Conservation (phyloP, 2,888 invertebrate genomes). For the Cremastinae sp. region DNA sequence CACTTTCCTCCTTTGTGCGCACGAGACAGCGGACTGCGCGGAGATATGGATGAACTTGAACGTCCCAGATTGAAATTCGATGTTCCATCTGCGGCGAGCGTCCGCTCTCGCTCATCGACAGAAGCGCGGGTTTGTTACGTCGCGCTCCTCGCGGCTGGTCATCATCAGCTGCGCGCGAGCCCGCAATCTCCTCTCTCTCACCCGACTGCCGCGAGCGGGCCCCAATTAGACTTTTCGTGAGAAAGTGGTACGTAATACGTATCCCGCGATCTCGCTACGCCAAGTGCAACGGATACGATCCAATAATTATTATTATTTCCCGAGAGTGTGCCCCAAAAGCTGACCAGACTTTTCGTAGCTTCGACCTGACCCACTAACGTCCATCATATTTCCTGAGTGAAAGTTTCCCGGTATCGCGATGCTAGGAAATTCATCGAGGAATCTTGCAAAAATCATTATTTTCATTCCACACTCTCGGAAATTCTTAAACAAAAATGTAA, state of each 20-base stretch:
- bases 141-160: slow-evolving; percentile 60
- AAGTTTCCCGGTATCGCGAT: slow-evolving; percentile 35
- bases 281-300: slow-evolving; percentile 37
- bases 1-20: slow-evolving; percentile 67
- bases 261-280: slow-evolving; percentile 22
- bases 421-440: slow-evolving; percentile 1
- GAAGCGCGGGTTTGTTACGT: slow-evolving; percentile 19
- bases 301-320: slow-evolving; percentile 63
- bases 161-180: slow-evolving; percentile 65
- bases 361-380: slow-evolving; percentile 48
- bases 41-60: slow-evolving; percentile 50
- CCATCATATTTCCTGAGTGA: slow-evolving; percentile 48
- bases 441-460: not conserved
- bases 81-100: slow-evolving; percentile 67
- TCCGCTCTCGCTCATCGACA: slow-evolving; percentile 10
- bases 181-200: slow-evolving; percentile 17
- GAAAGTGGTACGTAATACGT: slow-evolving; percentile 67
- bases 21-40: slow-evolving; percentile 33
- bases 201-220: slow-evolving; percentile 58
- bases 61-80: slow-evolving; percentile 70
- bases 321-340: slow-evolving; percentile 38
- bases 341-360: not conserved
- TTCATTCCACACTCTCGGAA: too few relatives aligned
- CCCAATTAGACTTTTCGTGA: slow-evolving; percentile 70
- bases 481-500: too few relatives aligned